These are phyloP conservation scores for Drosophila pruinosa DNA, from an alignment of 1,140 invertebrate genomes.

Conservation along the genomic window DNA sequence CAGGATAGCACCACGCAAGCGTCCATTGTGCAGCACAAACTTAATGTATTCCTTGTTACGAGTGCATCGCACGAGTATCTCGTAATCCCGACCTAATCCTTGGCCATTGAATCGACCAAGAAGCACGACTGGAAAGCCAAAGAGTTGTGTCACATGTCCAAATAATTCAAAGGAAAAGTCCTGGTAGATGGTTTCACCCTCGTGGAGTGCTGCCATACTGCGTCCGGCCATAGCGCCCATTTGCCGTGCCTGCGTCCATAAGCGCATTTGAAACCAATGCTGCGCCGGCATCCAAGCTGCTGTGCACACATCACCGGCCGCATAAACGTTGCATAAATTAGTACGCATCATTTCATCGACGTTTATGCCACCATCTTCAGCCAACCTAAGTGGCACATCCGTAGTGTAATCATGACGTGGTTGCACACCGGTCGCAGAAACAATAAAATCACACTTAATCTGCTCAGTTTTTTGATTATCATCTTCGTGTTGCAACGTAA, in stretches of 20 bases:
- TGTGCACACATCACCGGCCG: slow-evolving; percentile 96
- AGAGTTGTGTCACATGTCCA: slow-evolving; percentile 97
- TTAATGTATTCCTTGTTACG: slow-evolving; percentile 95
- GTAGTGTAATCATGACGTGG: slow-evolving; percentile 87
- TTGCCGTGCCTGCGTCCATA: slow-evolving; percentile 99
- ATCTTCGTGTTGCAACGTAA: slow-evolving; percentile 53
- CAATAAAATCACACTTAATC: slow-evolving; percentile 92
- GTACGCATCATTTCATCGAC: slow-evolving; percentile 95
- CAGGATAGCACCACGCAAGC: slow-evolving; percentile 95
- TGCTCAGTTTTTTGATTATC: slow-evolving; percentile 24
- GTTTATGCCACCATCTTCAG: slow-evolving; percentile 89
- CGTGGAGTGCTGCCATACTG: slow-evolving; percentile 90
- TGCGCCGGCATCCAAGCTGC: slow-evolving; percentile 89
- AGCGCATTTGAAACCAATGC: slow-evolving; percentile 98
- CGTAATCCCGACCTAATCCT: slow-evolving; percentile 91
- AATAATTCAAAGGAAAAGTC: slow-evolving; percentile 99
- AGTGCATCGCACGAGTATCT: slow-evolving; percentile 94
- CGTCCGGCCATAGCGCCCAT: slow-evolving; percentile 98
- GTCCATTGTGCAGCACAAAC: slow-evolving; percentile 92
- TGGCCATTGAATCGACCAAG: slow-evolving; percentile 98
- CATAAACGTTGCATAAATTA: slow-evolving; percentile 91
- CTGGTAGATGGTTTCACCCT: slow-evolving; percentile 87
- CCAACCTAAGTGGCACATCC: slow-evolving; percentile 85
- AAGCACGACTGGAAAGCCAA: slow-evolving; percentile 96
- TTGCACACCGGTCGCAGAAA: slow-evolving; percentile 97